phyloP scores from a whole-genome alignment of 2,797 vertebrate genomes.

The Falco novaeseelandiae region DNA sequence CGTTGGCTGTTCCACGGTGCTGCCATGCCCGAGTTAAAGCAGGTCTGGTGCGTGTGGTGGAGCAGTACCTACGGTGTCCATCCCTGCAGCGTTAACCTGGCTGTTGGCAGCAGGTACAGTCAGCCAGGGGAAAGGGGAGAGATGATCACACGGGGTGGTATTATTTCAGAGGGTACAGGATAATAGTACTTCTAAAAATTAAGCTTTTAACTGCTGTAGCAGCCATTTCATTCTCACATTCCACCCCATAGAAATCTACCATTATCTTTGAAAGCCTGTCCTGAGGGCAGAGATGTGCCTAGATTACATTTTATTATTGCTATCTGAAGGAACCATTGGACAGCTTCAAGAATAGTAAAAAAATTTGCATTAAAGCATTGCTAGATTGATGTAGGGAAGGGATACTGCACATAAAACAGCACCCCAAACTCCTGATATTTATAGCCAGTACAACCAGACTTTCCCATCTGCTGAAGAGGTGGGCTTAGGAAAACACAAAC shows the following conservation, averaged over 20 bases:
- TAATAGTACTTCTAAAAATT: not conserved
- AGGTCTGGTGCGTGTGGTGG: not conserved
- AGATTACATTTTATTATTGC: not conserved
- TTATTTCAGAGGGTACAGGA: not conserved
- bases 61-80: fast-evolving
- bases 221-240: not conserved
- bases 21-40: fast-evolving
- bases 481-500: not conserved
- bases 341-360: not conserved
- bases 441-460: not conserved
- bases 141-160: not conserved
- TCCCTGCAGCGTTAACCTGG: not conserved
- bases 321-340: fast-evolving
- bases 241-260: not conserved
- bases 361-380: not conserved
- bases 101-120: fast-evolving
- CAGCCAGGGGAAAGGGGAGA: not conserved
- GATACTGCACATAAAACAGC: not conserved
- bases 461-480: not conserved
- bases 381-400: not conserved
- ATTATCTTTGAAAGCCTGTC: not conserved
- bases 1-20: not conserved
- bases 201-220: not conserved
- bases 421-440: not conserved
- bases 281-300: not conserved